Conservation (phyloP, 92 coral and sea anemone species). For the Anthopleura xanthogrammica region DNA sequence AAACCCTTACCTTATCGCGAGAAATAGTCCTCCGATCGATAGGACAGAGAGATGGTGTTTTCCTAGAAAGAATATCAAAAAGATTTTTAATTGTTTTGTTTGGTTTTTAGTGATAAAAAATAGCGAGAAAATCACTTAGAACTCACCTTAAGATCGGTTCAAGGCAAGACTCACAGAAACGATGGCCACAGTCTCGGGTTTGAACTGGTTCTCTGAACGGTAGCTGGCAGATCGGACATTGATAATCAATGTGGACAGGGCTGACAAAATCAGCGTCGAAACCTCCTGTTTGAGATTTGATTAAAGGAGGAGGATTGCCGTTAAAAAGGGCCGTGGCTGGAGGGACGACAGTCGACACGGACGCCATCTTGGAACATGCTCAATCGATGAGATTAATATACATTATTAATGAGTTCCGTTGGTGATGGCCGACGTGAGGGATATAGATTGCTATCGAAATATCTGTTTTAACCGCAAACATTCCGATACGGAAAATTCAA, state of each 20-base stretch:
- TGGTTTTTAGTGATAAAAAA: not conserved
- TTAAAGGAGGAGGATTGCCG: conserved; percentile 29
- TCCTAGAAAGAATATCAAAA: conserved; percentile 48
- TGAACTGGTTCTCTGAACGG: conserved; percentile 99
- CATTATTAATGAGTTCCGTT: conserved; percentile 56
- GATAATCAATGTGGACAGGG: conserved; percentile 80
- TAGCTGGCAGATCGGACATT: conserved; percentile 98
- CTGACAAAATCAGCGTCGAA: conserved; percentile 94
- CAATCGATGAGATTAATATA: conserved; percentile 53
- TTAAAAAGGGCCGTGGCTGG: conserved; percentile 51
- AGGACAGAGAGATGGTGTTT: conserved; percentile 94
- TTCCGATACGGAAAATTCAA: not conserved
- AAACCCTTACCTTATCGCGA: conserved; percentile 82
- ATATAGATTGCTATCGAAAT: not conserved
- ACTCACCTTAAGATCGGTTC: conserved; percentile 95
- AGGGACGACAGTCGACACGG: conserved; percentile 54
- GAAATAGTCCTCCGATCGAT: conserved; percentile 87
- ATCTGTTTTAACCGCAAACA: not conserved
- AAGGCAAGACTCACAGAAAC: conserved; percentile 94
- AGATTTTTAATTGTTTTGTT: not conserved
- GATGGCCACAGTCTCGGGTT: conserved; percentile 98
- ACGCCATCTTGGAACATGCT: conserved; percentile 79
- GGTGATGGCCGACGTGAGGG: conserved; percentile 22
- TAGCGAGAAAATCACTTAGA: not conserved
- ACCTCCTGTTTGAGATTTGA: conserved; percentile 79